Evolutionary conservation across 2,113 vertebrate species (phyloP).

Genomic region (Osmerus mordax): DNA sequence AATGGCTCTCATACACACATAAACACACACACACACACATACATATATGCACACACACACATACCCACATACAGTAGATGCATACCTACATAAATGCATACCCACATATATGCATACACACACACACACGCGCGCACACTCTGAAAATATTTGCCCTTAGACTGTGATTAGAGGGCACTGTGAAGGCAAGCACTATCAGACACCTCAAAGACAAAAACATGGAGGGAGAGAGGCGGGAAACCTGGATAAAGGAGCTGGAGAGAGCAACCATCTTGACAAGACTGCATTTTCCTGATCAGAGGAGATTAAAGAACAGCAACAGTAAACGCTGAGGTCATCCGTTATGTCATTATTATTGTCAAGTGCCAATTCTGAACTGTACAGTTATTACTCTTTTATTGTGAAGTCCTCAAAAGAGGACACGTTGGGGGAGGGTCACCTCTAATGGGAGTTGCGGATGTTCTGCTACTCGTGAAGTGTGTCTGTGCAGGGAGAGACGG

Average conservation of each 20-base stretch:
- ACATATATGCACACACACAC: neutral
- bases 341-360: constrained; percentile 30
- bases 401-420: too few species aligned
- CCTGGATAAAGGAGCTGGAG: too few species aligned
- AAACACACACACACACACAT: constrained; percentile 3
- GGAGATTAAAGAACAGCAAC: too few species aligned
- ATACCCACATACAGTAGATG: neutral
- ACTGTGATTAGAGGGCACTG: neutral
- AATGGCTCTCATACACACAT: constrained; percentile 41
- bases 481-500: neutral
- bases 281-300: too few species aligned
- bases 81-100: constrained; percentile 7
- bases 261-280: too few species aligned
- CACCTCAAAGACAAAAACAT: neutral
- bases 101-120: constrained; percentile 10
- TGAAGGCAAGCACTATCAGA: neutral
- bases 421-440: too few species aligned
- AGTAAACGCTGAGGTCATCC: too few species aligned
- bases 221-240: too few species aligned
- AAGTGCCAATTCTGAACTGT: constrained; percentile 50
- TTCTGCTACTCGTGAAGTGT: too few species aligned
- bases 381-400: too few species aligned
- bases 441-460: too few species aligned
- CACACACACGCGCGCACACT: neutral
- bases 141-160: neutral